A percentile compares a stretch with the other conserved stretches of the same genome.
phyloP scores from a whole-genome alignment of 2,113 vertebrate genomes.

The Eleginops maclovinus region DNA sequence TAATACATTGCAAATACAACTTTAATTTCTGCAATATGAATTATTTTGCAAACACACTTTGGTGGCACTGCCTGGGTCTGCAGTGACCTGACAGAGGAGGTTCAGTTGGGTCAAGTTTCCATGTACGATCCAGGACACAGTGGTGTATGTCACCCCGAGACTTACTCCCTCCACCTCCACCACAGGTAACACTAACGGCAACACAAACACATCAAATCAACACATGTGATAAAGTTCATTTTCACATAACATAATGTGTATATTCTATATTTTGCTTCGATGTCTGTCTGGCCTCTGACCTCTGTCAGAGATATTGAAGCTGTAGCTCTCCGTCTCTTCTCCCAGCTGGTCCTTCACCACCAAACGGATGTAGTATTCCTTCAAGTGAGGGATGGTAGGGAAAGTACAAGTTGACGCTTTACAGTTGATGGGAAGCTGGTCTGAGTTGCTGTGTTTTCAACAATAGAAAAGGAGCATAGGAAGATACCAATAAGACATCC shows the following conservation, averaged over 20 bases:
- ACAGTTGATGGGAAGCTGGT: constrained; percentile 12
- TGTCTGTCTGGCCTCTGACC: constrained; percentile 47
- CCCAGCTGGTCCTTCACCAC: constrained; percentile 68
- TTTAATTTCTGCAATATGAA: background rate
- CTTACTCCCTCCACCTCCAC: constrained; percentile 34
- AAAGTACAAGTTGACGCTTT: constrained; percentile 51
- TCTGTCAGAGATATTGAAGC: constrained; percentile 75
- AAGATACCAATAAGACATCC: background rate
- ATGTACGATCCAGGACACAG: constrained; percentile 56
- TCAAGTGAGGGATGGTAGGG: constrained; percentile 33
- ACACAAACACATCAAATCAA: background rate
- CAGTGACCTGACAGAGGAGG: constrained; percentile 65
- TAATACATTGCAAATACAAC: background rate
- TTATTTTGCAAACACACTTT: constrained; percentile 31
- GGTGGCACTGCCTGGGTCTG: background rate
- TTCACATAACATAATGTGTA: background rate
- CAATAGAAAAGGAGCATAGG: background rate
- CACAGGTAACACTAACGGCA: constrained; percentile 65
- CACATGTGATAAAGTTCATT: too few relatives aligned
- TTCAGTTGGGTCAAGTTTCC: constrained; percentile 45
- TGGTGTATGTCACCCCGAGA: constrained; percentile 24
- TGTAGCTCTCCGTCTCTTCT: constrained; percentile 54
- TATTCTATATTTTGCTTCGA: background rate
- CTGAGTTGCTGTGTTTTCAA: constrained; percentile 60
- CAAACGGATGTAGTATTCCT: constrained; percentile 69